phyloP scores from a whole-genome alignment of 2,113 vertebrate species.

The Turdus rufiventris region DNA sequence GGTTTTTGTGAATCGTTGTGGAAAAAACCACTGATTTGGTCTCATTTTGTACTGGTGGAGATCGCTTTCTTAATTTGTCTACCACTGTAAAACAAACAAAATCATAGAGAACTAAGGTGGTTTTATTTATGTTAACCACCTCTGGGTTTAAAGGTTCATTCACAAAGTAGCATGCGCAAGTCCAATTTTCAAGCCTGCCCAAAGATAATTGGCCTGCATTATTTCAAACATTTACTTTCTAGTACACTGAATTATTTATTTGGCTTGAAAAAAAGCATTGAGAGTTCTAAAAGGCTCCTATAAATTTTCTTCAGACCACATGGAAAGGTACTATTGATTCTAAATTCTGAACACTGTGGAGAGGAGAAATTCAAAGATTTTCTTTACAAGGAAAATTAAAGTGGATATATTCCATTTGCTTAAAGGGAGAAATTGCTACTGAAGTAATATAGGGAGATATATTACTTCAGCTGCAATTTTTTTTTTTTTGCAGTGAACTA shows the following conservation, averaged over 20 bases:
- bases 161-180: background rate
- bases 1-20: background rate
- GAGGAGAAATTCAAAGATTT: background rate
- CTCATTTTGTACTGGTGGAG: background rate
- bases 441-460: background rate
- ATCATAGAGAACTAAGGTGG: background rate
- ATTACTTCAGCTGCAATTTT: background rate
- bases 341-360: background rate
- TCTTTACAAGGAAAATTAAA: background rate
- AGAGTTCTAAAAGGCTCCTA: slow-evolving; percentile 3
- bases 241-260: slow-evolving; percentile 35
- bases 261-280: background rate
- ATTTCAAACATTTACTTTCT: slow-evolving; percentile 10
- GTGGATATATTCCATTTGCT: background rate
- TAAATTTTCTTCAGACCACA: slow-evolving; percentile 19
- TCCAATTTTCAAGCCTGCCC: background rate
- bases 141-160: background rate
- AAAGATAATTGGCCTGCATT: background rate
- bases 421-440: background rate
- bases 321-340: slow-evolving; percentile 2
- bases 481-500: background rate
- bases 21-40: background rate
- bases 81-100: background rate
- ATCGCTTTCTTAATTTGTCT: background rate
- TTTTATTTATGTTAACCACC: background rate